Conservation (phyloP, 2,113 vertebrate species). For the Indri indri region DNA sequence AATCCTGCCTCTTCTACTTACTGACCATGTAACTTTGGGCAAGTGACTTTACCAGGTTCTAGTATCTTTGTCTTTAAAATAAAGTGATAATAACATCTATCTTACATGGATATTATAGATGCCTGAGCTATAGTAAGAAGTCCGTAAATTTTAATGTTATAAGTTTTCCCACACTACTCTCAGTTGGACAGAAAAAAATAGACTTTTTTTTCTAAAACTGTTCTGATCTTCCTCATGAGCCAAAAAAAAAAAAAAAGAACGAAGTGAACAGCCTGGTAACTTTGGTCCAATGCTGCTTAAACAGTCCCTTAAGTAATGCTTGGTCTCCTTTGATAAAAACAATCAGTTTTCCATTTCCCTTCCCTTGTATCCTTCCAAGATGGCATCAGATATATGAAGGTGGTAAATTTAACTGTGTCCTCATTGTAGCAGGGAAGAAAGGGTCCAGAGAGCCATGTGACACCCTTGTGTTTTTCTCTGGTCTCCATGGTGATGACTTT, state of each 20-base stretch:
- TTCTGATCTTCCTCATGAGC: neutral
- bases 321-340: neutral
- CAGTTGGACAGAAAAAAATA: neutral
- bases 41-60: neutral
- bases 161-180: neutral
- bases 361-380: neutral
- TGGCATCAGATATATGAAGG: neutral
- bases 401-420: neutral
- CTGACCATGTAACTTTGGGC: neutral
- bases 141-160: neutral
- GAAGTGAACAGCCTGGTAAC: neutral
- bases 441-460: neutral
- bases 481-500: neutral
- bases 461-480: neutral
- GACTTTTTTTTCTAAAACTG: neutral
- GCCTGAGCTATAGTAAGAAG: neutral
- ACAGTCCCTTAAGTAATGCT: neutral
- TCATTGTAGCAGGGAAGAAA: neutral
- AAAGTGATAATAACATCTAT: neutral
- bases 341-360: neutral
- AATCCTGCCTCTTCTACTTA: neutral
- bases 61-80: neutral
- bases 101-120: neutral
- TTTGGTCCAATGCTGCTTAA: neutral
- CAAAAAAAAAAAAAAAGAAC: neutral